Evolutionary conservation across 2,113 vertebrate genomes (phyloP).

Genomic region (Alouatta palliata): DNA sequence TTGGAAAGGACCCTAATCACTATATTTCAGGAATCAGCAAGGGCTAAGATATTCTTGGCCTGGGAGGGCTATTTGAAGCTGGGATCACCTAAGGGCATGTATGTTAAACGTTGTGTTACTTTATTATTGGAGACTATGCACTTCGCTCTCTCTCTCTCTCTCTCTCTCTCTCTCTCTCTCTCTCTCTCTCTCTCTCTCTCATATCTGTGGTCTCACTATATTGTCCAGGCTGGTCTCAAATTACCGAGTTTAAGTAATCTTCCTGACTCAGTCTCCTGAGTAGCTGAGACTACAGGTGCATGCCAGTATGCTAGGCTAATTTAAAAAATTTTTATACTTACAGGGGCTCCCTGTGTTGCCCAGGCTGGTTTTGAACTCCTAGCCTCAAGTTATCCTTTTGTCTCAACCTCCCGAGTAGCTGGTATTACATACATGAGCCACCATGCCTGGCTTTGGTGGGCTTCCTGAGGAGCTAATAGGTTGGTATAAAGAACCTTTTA

Average conservation of each 20-base stretch:
- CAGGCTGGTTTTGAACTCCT: no score
- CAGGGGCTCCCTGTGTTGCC: no score
- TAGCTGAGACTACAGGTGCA: background rate
- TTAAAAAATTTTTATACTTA: background rate
- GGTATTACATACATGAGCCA: no score
- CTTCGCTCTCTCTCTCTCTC: background rate
- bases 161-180: background rate
- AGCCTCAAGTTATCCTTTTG: no score
- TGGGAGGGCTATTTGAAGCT: background rate
- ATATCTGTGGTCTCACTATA: background rate
- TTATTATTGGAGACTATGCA: background rate
- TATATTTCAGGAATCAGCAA: conserved; percentile 2
- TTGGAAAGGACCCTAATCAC: background rate
- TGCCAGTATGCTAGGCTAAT: background rate
- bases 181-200: background rate
- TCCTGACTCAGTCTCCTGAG: background rate
- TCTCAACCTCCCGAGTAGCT: no score
- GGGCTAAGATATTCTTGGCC: background rate
- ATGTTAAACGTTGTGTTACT: background rate
- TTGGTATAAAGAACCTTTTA: conserved; percentile 27
- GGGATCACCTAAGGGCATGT: background rate
- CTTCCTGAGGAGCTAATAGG: background rate
- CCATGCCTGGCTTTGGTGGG: background rate
- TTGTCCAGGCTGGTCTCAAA: background rate
- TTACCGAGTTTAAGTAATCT: background rate